Conservation (phyloP, 2,797 vertebrate species). For the Caiman crocodilus region DNA sequence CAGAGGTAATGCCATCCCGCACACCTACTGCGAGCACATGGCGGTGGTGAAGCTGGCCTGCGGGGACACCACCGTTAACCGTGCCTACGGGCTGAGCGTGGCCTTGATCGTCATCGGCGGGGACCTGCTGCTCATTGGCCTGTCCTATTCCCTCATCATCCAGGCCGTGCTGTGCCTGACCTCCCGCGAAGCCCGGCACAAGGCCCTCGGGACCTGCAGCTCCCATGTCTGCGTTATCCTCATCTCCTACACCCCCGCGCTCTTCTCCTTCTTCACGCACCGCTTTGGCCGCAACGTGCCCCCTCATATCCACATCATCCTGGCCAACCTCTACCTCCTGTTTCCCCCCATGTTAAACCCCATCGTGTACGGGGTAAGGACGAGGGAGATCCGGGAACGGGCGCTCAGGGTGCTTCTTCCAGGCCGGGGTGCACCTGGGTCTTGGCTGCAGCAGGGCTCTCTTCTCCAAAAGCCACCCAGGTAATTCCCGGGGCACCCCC, state of each 20-base stretch:
- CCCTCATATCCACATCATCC: conserved; percentile 49
- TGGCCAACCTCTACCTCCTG: conserved; percentile 69
- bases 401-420: not conserved
- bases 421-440: no score
- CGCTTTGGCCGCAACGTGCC: conserved; percentile 60
- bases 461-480: no score
- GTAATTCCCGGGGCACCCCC: no score
- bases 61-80: conserved; percentile 1
- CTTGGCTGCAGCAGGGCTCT: no score
- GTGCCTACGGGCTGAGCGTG: conserved; percentile 58
- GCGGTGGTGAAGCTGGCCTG: conserved; percentile 70
- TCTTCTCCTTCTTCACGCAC: conserved; percentile 70
- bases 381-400: conserved; percentile 64
- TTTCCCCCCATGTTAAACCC: conserved; percentile 74
- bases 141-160: conserved; percentile 65
- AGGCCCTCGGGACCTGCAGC: conserved; percentile 72
- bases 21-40: conserved; percentile 74
- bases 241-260: conserved; percentile 65
- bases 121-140: conserved; percentile 60
- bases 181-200: conserved; percentile 61
- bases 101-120: conserved; percentile 41
- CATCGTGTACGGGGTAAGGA: conserved; percentile 73
- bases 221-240: conserved; percentile 70
- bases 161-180: conserved; percentile 61
- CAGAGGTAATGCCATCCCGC: conserved; percentile 16